Evolutionary conservation across 2,113 vertebrate genomes (phyloP).

Genomic region (Ranitomeya imitator): DNA sequence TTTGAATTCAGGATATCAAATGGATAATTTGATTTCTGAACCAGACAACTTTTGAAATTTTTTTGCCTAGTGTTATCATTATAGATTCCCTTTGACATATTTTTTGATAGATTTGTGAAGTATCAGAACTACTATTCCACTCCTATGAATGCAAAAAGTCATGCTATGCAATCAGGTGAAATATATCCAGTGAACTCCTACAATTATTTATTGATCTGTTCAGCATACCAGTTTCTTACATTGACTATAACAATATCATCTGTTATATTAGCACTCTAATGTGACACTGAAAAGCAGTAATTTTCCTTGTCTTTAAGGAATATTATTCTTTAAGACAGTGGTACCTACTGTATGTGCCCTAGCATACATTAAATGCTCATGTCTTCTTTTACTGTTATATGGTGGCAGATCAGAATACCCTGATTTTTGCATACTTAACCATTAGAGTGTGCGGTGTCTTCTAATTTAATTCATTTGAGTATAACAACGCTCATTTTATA

Average conservation of each 20-base stretch:
- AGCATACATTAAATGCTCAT: not conserved
- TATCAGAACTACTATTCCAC: not conserved
- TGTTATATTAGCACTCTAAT: not conserved
- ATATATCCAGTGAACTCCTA: not conserved
- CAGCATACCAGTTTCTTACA: not conserved
- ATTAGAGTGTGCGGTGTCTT: too few relatives aligned
- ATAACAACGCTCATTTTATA: too few relatives aligned
- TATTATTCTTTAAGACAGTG: not conserved
- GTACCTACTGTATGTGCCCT: not conserved
- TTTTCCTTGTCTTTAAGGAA: not conserved
- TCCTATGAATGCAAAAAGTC: too few relatives aligned
- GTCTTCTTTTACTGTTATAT: not conserved
- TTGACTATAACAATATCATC: not conserved
- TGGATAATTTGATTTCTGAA: too few relatives aligned
- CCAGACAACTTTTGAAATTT: too few relatives aligned
- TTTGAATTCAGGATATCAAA: too few relatives aligned
- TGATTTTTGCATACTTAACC: too few relatives aligned
- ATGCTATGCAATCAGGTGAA: not conserved
- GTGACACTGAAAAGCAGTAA: conserved; percentile 6
- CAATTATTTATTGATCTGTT: not conserved
- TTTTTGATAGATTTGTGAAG: not conserved
- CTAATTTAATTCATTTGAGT: too few relatives aligned
- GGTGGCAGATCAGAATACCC: not conserved
- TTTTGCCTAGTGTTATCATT: too few relatives aligned
- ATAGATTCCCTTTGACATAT: too few relatives aligned